Percentiles rank a stretch among this genome's conserved stretches.
Evolutionary conservation across 1,140 invertebrate species (phyloP).

Genomic region (Piezodorus guildinii): DNA sequence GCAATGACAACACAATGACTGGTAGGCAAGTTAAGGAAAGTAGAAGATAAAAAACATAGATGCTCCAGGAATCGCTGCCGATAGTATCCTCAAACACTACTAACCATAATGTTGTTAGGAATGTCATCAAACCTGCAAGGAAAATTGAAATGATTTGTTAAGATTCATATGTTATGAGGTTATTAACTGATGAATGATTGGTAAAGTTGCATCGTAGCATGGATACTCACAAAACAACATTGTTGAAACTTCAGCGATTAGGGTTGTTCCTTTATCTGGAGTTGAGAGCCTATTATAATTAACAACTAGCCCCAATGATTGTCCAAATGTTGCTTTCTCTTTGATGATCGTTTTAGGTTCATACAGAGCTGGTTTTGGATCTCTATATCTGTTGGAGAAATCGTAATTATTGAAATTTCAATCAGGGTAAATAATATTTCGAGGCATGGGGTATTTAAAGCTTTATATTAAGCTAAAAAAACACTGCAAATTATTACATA

Average conservation of each 20-base stretch:
- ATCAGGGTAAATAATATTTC: too few species aligned
- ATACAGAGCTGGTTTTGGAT: conserved; percentile 16
- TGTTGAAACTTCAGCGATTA: conserved; percentile 3
- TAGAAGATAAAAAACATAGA: not conserved
- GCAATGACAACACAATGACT: conserved; percentile 16
- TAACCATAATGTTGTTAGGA: conserved; percentile 17
- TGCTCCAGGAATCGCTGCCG: not conserved
- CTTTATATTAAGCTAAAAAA: too few species aligned
- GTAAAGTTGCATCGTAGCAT: not conserved
- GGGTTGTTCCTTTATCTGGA: conserved; percentile 19
- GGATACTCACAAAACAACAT: conserved; percentile 2
- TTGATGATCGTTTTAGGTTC: conserved; percentile 8
- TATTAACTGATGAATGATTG: not conserved
- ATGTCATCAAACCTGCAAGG: conserved; percentile 16
- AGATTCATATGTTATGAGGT: too few species aligned
- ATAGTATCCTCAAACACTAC: conserved; percentile 4
- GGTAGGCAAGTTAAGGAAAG: conserved; percentile 8
- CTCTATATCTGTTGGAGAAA: conserved; percentile 12
- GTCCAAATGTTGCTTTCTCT: conserved; percentile 8
- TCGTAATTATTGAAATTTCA: not conserved
- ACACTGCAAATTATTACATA: too few species aligned
- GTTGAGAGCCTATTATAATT: conserved; percentile 4
- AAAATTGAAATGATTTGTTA: not conserved
- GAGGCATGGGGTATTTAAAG: too few species aligned
- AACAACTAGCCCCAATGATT: conserved; percentile 14